Base-by-base conservation (phyloP, 2,113 vertebrate species). In the Rhabdornis inornatus region DNA sequence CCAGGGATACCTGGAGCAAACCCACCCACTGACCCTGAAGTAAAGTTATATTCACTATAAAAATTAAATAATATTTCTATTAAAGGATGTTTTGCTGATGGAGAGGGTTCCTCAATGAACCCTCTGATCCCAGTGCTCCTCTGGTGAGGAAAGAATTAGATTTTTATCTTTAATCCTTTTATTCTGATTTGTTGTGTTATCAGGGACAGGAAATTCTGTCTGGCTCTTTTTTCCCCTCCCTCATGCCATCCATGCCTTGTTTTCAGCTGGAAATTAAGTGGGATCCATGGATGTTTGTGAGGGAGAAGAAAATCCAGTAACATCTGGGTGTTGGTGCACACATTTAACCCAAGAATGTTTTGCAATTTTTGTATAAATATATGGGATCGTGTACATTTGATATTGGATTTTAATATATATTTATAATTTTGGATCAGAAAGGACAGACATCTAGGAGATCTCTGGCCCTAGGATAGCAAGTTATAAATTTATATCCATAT, bases 101-200 rank as follows among this genome's bases (percentile, higher is more conserved):
- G 15, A 49, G 28, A 40, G 30, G 28, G 12, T 7, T 65, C 24
- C 52, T 85, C 10, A 13, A 20, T 7, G 24, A 49, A n/a, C 18
- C 6, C 6, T 56, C 30, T 49, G 60, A 35, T 57, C 42, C 42
- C 0, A 0, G n/a, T 56, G 23, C 10, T 56, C 24, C 42, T 35
- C 60, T 84, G 40, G 12, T 12, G 23, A n/a, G 50, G n/a, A 24
- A 49, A 15, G 50, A 65, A n/a, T 13, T 24, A 30, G 8, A 30
- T 49, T 75, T 75, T 49, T 65, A 24, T 65, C 30, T 65, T 65
- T n/a, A 56, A 65, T 49, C 8, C 19, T 49, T 65, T 65, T 65
- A 24, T 40, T 56, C 50, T 57, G 50, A 40, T 23, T 64, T 55
- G 14, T 18, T 39, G 2, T 64, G n/a, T 23, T 56, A 56, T 19